Conservation (phyloP, 2,797 vertebrate species). For the Thamnophis elegans region DNA sequence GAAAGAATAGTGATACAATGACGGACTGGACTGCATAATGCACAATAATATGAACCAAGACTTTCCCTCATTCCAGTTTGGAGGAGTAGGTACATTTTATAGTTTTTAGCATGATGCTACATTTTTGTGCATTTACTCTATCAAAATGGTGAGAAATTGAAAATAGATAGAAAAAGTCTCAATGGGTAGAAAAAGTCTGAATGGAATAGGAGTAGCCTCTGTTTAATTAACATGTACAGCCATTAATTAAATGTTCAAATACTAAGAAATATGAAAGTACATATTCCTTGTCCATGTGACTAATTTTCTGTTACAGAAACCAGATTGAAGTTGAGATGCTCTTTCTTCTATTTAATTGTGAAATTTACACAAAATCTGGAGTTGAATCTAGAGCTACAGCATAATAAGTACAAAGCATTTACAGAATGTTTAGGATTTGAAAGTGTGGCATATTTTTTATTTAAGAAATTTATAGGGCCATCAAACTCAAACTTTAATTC, state of each 20-base stretch:
- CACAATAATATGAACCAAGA: background rate
- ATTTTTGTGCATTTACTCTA: background rate
- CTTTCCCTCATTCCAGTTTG: background rate
- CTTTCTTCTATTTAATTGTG: background rate
- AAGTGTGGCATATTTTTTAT: background rate
- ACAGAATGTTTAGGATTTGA: background rate
- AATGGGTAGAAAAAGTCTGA: background rate
- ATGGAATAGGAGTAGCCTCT: background rate
- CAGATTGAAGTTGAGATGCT: background rate
- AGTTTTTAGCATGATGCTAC: background rate
- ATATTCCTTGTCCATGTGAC: background rate
- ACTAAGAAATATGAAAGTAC: background rate
- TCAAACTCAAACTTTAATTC: background rate
- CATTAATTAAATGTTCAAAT: background rate
- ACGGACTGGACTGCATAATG: background rate
- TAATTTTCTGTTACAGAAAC: background rate
- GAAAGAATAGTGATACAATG: background rate
- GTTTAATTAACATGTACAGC: background rate
- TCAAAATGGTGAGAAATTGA: background rate
- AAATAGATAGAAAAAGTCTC: background rate
- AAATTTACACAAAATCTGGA: background rate
- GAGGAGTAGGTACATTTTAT: background rate
- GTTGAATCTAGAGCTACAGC: background rate
- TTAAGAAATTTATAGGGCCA: background rate
- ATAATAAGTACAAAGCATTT: background rate